Evolutionary conservation across 2,888 invertebrate genomes (phyloP).

Genomic region (Plagodis pulveraria): DNA sequence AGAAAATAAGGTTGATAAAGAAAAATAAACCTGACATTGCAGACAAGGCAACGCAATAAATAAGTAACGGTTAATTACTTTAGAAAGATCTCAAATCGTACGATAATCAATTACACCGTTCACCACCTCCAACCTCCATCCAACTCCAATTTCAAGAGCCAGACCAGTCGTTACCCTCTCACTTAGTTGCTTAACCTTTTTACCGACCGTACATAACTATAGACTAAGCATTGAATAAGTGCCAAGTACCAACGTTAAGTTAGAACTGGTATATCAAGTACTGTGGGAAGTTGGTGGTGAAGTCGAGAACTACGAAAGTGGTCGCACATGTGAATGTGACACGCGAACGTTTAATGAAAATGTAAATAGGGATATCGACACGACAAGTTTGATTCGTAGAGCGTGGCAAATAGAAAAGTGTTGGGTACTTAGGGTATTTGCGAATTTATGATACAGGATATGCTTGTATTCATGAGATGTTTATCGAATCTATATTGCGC

Average conservation of each 20-base stretch:
- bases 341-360: conserved; percentile 34
- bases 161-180: conserved; percentile 28
- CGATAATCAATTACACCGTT: conserved; percentile 26
- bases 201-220: conserved; percentile 20
- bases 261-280: conserved; percentile 32
- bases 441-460: conserved; percentile 19
- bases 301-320: conserved; percentile 23
- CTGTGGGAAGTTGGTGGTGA: conserved; percentile 23
- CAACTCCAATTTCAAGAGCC: conserved; percentile 23
- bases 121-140: too few relatives aligned
- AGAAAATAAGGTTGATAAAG: too few relatives aligned
- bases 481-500: conserved; percentile 7
- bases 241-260: conserved; percentile 21
- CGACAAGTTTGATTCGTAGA: conserved; percentile 24
- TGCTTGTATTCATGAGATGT: conserved; percentile 20
- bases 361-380: conserved; percentile 36
- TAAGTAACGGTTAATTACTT: conserved; percentile 8
- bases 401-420: conserved; percentile 32
- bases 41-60: conserved; percentile 1
- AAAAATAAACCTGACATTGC: not conserved
- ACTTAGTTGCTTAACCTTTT: conserved; percentile 35
- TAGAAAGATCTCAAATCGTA: conserved; percentile 13
- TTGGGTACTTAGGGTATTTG: conserved; percentile 12
- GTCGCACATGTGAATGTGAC: conserved; percentile 25
- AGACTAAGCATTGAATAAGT: conserved; percentile 27